phyloP scores from a whole-genome alignment of 2,113 vertebrate species.

The Romanogobio albipinnatus region DNA sequence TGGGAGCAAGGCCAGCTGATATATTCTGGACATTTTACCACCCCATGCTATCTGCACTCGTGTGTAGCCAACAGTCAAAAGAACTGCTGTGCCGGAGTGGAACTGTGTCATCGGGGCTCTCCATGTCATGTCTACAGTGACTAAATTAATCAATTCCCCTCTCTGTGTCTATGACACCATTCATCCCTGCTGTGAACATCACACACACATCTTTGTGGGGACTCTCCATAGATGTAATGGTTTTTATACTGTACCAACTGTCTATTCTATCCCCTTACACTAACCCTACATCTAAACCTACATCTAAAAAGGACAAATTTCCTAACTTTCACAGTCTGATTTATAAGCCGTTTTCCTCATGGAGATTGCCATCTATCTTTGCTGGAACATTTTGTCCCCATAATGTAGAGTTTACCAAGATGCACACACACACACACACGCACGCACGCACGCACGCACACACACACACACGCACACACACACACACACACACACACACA shows the following conservation, averaged over 20 bases:
- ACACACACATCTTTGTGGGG: neutral
- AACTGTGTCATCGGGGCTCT: conserved; percentile 34
- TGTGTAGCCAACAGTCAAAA: conserved; percentile 8
- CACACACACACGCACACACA: no score
- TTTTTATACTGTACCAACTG: no score
- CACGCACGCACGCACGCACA: no score
- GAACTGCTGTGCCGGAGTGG: conserved; percentile 35
- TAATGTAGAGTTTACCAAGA: no score
- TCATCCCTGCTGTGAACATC: neutral
- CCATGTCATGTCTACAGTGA: conserved; percentile 5
- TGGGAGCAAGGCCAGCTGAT: conserved; percentile 29
- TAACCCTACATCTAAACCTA: no score
- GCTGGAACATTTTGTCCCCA: no score
- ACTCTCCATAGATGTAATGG: no score
- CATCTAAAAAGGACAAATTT: no score
- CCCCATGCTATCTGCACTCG: conserved; percentile 16
- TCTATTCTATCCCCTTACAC: no score
- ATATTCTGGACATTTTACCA: conserved; percentile 11
- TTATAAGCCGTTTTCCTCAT: no score
- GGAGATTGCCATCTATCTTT: no score
- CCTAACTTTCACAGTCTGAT: no score
- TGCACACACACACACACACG: neutral
- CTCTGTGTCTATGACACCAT: conserved; percentile 5
- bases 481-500: neutral
- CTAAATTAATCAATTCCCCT: conserved; percentile 45